A percentile compares a stretch with the other conserved stretches of the same genome.
Conservation (phyloP, 2,113 vertebrate genomes). For the Vulpes ferrilata region DNA sequence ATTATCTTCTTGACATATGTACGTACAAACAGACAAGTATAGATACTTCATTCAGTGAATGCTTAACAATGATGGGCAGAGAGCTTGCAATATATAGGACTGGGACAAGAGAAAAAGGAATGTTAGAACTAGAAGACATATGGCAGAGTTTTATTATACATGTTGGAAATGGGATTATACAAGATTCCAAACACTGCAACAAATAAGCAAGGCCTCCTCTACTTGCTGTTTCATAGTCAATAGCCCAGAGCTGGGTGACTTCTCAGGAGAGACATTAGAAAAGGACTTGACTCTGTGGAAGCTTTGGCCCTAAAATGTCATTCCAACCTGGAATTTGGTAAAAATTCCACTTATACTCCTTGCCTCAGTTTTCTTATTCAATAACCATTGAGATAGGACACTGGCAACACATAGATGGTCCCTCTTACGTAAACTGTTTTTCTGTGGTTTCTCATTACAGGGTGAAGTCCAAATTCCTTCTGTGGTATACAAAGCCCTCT, state of each 20-base stretch:
- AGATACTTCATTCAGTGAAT: not conserved
- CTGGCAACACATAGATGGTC: not conserved
- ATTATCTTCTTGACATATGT: not conserved
- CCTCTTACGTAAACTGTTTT: not conserved
- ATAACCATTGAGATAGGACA: not conserved
- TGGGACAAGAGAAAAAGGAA: conserved; percentile 18
- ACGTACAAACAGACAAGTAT: not conserved
- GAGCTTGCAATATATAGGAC: not conserved
- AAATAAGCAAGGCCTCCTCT: not conserved
- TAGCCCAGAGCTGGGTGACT: conserved; percentile 3
- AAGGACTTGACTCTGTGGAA: not conserved
- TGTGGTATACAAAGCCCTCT: not conserved
- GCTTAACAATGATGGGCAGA: not conserved
- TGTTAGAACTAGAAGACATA: conserved; percentile 14
- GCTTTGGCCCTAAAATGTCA: not conserved
- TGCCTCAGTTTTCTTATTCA: not conserved
- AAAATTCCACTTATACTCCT: not conserved
- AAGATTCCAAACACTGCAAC: not conserved
- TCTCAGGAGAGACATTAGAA: not conserved
- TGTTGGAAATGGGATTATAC: not conserved
- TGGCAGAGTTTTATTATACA: not conserved
- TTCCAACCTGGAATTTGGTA: conserved; percentile 27
- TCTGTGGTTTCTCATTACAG: conserved; percentile 28
- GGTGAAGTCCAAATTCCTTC: not conserved
- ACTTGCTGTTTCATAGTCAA: not conserved